phyloP scores from a whole-genome alignment of 2,797 vertebrate species.

The Esox masquinongy region DNA sequence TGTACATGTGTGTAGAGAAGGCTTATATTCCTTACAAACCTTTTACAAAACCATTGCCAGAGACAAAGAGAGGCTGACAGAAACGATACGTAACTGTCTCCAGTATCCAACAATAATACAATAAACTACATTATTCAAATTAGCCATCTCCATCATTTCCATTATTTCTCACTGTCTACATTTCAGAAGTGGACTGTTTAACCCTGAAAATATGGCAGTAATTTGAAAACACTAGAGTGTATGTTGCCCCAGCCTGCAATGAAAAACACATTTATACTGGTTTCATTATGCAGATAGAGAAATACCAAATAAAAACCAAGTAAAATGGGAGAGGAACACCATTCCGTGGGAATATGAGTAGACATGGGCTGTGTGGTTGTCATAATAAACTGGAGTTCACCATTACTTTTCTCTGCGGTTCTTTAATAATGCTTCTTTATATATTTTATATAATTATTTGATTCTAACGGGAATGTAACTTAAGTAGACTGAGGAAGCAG shows the following conservation, averaged over 20 bases:
- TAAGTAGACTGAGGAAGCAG: constrained; percentile 44
- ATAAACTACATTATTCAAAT: neutral
- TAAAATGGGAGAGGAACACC: constrained; percentile 47
- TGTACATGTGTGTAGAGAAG: neutral
- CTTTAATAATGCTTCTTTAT: constrained; percentile 64
- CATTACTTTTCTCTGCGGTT: constrained; percentile 59
- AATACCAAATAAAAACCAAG: constrained; percentile 63
- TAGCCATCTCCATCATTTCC: neutral
- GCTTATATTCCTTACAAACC: neutral
- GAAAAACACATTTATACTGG: constrained; percentile 64
- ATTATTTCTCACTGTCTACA: constrained; percentile 35
- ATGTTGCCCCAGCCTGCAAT: constrained; percentile 44
- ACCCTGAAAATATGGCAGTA: constrained; percentile 32
- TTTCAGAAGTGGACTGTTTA: constrained; percentile 43
- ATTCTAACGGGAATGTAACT: constrained; percentile 54
- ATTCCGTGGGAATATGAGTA: constrained; percentile 62
- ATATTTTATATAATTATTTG: constrained; percentile 63
- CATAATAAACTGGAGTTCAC: constrained; percentile 58
- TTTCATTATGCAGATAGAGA: constrained; percentile 49
- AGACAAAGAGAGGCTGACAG: constrained; percentile 1
- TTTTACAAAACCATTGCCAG: constrained; percentile 2
- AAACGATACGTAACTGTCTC: neutral
- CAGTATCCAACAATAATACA: neutral
- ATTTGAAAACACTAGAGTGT: constrained; percentile 8
- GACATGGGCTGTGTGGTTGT: constrained; percentile 56